phyloP scores from a whole-genome alignment of 2,797 vertebrate genomes.

The Hemitrygon akajei region DNA sequence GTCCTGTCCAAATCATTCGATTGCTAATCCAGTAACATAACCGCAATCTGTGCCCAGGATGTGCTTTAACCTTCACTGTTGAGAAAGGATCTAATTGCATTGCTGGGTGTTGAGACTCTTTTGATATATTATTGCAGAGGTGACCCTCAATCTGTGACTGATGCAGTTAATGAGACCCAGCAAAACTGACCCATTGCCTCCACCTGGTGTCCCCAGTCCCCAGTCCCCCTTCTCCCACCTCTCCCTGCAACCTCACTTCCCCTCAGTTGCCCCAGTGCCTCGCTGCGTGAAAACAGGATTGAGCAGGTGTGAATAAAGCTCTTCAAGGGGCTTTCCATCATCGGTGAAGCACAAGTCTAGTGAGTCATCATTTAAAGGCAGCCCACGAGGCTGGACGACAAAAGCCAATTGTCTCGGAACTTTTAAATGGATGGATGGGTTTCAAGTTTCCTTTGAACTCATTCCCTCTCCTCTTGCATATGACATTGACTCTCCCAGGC shows the following conservation, averaged over 20 bases:
- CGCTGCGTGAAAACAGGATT: slow-evolving; percentile 62
- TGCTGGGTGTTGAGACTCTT: slow-evolving; percentile 42
- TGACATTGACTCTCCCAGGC: background rate
- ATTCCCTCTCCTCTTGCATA: background rate
- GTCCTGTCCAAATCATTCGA: too few species aligned
- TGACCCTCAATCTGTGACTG: slow-evolving; percentile 59
- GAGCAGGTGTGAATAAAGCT: slow-evolving; percentile 72
- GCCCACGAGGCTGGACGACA: background rate
- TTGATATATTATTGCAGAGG: slow-evolving; percentile 46
- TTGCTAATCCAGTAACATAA: too few species aligned
- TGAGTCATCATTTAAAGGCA: slow-evolving; percentile 55
- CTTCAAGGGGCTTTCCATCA: slow-evolving; percentile 61
- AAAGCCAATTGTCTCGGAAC: background rate
- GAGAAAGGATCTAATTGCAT: background rate
- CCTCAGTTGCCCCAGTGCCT: slow-evolving; percentile 57
- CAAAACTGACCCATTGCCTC: slow-evolving; percentile 54
- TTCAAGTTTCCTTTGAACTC: background rate
- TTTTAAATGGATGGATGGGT: background rate
- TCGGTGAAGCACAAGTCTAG: slow-evolving; percentile 51
- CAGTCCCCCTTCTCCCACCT: background rate
- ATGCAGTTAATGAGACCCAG: slow-evolving; percentile 68
- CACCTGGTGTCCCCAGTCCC: too few species aligned
- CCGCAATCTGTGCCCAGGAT: too few species aligned
- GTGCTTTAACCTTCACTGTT: background rate
- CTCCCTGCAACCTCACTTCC: slow-evolving; percentile 48